Evolutionary conservation across 2,113 vertebrate genomes (phyloP).

Genomic region (Siniperca knerii): DNA sequence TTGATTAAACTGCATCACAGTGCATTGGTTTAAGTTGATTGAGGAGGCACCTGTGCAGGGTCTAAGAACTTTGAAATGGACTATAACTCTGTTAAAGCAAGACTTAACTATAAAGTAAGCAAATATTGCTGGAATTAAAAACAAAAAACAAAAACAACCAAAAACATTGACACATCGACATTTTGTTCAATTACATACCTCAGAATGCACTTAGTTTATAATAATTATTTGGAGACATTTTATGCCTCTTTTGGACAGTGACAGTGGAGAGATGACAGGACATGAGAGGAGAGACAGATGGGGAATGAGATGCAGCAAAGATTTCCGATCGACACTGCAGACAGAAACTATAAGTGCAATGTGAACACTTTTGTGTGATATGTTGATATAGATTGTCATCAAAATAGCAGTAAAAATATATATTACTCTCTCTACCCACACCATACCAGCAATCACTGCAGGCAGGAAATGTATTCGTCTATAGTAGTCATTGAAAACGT

Average conservation of each 20-base stretch:
- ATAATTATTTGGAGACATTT: not conserved
- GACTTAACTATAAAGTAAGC: not conserved
- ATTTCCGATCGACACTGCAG: too few relatives aligned
- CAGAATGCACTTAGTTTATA: not conserved
- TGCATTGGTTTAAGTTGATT: not conserved
- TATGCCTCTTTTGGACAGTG: not conserved
- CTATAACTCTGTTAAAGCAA: not conserved
- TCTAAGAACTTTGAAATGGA: not conserved
- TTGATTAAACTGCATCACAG: constrained; percentile 4
- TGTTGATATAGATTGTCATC: too few relatives aligned
- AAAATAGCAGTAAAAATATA: too few relatives aligned
- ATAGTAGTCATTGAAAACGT: too few relatives aligned
- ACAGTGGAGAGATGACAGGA: not conserved
- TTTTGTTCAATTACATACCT: not conserved
- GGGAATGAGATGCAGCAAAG: not conserved
- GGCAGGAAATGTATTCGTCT: not conserved
- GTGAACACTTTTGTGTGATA: too few relatives aligned
- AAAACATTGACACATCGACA: not conserved
- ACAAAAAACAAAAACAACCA: not conserved
- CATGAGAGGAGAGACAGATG: not conserved
- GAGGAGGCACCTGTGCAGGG: not conserved
- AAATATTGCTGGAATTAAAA: not conserved
- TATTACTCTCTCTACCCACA: too few relatives aligned
- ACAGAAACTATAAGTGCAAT: too few relatives aligned
- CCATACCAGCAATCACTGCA: not conserved